phyloP scores from a whole-genome alignment of 2,113 vertebrate genomes.

The Xyliphius kryptos region DNA sequence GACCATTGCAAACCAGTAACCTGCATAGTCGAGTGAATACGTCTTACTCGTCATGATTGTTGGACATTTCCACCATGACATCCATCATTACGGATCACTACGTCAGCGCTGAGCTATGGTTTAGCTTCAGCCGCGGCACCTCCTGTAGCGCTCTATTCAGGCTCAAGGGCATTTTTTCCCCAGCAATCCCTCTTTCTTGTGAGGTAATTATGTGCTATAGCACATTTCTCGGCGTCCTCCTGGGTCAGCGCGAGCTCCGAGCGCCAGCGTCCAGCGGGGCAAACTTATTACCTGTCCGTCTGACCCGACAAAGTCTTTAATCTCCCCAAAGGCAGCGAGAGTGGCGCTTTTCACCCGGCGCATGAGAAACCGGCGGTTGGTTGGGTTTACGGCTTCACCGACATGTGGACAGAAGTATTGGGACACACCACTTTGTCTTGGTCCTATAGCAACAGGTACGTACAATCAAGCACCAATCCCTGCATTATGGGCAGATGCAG shows the following conservation, averaged over 20 bases:
- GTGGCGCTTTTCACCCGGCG: not conserved
- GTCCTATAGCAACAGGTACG: too few species aligned
- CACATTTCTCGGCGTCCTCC: constrained; percentile 1
- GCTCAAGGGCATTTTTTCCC: constrained; percentile 8
- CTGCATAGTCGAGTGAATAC: too few species aligned
- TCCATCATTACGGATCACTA: not conserved
- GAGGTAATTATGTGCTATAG: constrained; percentile 3
- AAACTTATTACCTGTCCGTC: constrained; percentile 36
- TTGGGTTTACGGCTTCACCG: too few species aligned
- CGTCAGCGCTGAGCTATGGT: not conserved
- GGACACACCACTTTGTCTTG: too few species aligned
- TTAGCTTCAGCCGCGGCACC: not conserved
- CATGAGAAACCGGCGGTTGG: constrained; percentile 8
- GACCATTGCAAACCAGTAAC: too few species aligned
- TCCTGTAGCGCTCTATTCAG: not conserved
- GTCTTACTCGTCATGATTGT: too few species aligned
- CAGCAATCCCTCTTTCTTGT: not conserved
- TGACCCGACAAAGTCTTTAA: constrained; percentile 25
- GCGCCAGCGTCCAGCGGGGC: not conserved
- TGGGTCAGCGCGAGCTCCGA: constrained; percentile 11
- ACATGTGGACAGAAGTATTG: too few species aligned
- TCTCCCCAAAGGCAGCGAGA: constrained; percentile 26
- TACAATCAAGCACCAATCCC: too few species aligned
- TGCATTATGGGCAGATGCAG: too few species aligned
- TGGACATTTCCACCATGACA: not conserved